A percentile compares a stretch with the other conserved stretches of the same genome.
phyloP scores from a whole-genome alignment of 1,140 invertebrate species.

The Calliopsis andreniformis region DNA sequence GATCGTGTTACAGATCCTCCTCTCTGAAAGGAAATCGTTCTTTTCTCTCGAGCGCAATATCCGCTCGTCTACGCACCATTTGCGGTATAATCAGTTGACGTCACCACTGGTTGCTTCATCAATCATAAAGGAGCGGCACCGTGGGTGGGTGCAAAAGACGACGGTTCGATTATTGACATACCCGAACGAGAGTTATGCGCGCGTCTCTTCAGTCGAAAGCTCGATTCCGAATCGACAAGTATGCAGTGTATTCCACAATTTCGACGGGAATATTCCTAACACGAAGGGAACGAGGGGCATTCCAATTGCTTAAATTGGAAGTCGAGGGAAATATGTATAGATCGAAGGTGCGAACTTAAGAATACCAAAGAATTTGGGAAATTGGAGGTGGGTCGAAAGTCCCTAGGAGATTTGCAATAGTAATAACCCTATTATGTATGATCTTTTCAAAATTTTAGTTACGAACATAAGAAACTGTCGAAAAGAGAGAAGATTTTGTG shows the following conservation, averaged over 20 bases:
- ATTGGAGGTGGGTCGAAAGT: neutral
- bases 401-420: no score
- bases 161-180: slow-evolving; percentile 43
- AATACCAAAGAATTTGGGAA: no score
- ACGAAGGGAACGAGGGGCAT: slow-evolving; percentile 15
- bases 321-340: no score
- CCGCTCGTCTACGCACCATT: neutral
- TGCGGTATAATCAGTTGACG: slow-evolving; percentile 9
- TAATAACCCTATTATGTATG: no score
- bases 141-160: slow-evolving; percentile 12
- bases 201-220: slow-evolving; percentile 28
- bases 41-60: neutral
- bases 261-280: slow-evolving; percentile 28
- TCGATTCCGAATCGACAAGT: slow-evolving; percentile 30
- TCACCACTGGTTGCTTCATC: slow-evolving; percentile 31
- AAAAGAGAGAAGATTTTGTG: no score
- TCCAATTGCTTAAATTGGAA: neutral
- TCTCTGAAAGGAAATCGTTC: neutral
- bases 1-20: no score
- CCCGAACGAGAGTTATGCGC: slow-evolving; percentile 26
- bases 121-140: slow-evolving; percentile 41
- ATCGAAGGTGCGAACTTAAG: no score
- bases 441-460: no score
- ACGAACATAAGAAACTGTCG: no score
- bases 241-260: slow-evolving; percentile 37